Evolutionary conservation across 2,797 vertebrate species (phyloP).

Genomic region (Gila robusta): DNA sequence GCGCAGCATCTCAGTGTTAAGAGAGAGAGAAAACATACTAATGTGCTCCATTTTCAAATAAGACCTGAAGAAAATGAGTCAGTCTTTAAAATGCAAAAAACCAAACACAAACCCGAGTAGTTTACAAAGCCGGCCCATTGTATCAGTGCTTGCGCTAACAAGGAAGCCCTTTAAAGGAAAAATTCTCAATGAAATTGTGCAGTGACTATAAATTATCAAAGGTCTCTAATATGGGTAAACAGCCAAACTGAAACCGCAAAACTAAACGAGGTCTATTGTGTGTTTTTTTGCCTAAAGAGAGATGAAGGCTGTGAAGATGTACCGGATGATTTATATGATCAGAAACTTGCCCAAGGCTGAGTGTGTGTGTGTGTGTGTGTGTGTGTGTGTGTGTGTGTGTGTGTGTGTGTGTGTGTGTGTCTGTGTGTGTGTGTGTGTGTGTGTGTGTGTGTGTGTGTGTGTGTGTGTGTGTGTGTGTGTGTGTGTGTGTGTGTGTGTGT

Average conservation of each 20-base stretch:
- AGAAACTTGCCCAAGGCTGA: conserved; percentile 65
- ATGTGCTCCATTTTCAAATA: conserved; percentile 32
- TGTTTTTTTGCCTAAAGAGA: conserved; percentile 53
- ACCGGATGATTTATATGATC: conserved; percentile 74
- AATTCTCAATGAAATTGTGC: conserved; percentile 22
- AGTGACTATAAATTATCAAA: conserved; percentile 40
- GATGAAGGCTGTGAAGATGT: conserved; percentile 57
- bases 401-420: conserved; percentile 30
- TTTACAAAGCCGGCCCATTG: conserved; percentile 18
- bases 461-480: conserved; percentile 36
- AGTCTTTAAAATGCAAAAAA: conserved; percentile 40
- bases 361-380: conserved; percentile 37
- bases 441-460: conserved; percentile 33
- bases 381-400: conserved; percentile 33
- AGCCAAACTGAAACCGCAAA: conserved; percentile 39
- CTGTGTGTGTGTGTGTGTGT: neutral
- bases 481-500: conserved; percentile 35
- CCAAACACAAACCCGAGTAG: neutral
- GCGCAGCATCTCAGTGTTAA: conserved; percentile 63
- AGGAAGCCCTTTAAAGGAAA: conserved; percentile 30
- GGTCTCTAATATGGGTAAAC: conserved; percentile 20
- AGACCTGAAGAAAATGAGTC: conserved; percentile 25
- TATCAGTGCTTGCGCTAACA: conserved; percentile 22
- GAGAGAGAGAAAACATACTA: conserved; percentile 72
- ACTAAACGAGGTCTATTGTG: conserved; percentile 59